These are phyloP conservation scores for Drosophila tsacasi DNA, from an alignment of 1,140 invertebrate species.

Conservation along the genomic window DNA sequence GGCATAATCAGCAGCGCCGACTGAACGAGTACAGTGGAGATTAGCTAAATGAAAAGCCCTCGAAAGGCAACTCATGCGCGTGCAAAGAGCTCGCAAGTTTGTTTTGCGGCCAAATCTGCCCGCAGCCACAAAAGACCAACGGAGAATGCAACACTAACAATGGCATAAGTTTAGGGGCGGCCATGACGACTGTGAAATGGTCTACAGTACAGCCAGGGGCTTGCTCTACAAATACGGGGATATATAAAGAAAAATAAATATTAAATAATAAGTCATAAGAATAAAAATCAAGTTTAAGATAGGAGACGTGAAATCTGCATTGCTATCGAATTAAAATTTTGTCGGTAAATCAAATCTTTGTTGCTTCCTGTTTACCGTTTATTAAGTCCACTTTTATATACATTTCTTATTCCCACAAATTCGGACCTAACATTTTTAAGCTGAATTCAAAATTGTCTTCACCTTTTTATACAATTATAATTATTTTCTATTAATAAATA, in stretches of 20 bases:
- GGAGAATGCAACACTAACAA: constrained; percentile 41
- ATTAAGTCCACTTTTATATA: no score
- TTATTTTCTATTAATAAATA: not conserved
- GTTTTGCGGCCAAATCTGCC: constrained; percentile 37
- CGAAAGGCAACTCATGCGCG: constrained; percentile 34
- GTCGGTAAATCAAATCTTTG: not conserved
- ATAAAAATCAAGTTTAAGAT: no score
- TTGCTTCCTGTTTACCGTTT: not conserved
- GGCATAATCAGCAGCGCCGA: constrained; percentile 68
- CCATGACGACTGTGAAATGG: not conserved
- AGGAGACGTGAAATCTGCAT: no score
- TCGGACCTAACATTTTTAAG: not conserved
- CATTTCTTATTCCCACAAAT: not conserved
- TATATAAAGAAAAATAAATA: not conserved
- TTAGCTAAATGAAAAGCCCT: constrained; percentile 62
- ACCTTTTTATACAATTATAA: not conserved
- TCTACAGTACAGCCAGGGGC: not conserved
- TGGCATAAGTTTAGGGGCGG: constrained; percentile 9
- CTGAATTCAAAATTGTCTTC: not conserved
- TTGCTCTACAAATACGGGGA: not conserved
- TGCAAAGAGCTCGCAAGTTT: constrained; percentile 42
- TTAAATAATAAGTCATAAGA: not conserved
- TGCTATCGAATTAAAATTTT: not conserved
- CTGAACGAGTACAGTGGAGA: constrained; percentile 51
- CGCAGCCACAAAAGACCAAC: constrained; percentile 42